Evolutionary conservation across 2,797 vertebrate species (phyloP).

Genomic region (Malurus splendens): DNA sequence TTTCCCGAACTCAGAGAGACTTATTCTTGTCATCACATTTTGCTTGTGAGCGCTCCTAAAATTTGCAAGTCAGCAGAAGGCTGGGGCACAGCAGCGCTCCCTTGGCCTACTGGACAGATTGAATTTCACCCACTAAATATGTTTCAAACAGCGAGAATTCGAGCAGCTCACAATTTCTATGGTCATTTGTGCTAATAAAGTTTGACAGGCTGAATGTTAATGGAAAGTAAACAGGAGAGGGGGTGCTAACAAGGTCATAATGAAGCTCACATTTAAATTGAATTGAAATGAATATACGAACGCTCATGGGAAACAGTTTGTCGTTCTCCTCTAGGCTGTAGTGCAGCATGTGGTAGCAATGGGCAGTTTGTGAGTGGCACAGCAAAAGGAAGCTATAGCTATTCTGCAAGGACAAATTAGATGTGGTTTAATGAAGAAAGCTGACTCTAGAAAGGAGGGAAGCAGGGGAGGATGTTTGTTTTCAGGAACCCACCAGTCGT

Average conservation of each 20-base stretch:
- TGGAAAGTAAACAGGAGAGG: constrained; percentile 54
- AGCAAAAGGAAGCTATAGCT: neutral
- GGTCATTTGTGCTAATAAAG: constrained; percentile 51
- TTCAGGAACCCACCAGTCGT: neutral
- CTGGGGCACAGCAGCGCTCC: neutral
- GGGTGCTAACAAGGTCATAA: constrained; percentile 58
- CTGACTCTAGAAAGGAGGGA: neutral
- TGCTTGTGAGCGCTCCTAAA: neutral
- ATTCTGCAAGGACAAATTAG: neutral
- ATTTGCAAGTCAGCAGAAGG: constrained; percentile 37
- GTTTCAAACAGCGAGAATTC: constrained; percentile 27
- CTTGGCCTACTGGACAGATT: constrained; percentile 20
- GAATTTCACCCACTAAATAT: constrained; percentile 38
- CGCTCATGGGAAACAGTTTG: constrained; percentile 4
- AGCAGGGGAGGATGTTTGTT: neutral
- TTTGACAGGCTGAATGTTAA: constrained; percentile 56
- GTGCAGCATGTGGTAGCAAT: constrained; percentile 40
- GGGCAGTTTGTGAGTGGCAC: constrained; percentile 1
- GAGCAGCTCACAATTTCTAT: constrained; percentile 17
- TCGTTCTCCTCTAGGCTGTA: constrained; percentile 30
- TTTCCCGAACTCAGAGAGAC: neutral
- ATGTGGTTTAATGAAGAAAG: neutral
- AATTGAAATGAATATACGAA: constrained; percentile 29
- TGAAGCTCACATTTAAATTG: constrained; percentile 55
- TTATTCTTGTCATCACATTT: constrained; percentile 1